Evolutionary conservation across 2,113 vertebrate species (phyloP).

Genomic region (Sterrhoptilus dennistouni): DNA sequence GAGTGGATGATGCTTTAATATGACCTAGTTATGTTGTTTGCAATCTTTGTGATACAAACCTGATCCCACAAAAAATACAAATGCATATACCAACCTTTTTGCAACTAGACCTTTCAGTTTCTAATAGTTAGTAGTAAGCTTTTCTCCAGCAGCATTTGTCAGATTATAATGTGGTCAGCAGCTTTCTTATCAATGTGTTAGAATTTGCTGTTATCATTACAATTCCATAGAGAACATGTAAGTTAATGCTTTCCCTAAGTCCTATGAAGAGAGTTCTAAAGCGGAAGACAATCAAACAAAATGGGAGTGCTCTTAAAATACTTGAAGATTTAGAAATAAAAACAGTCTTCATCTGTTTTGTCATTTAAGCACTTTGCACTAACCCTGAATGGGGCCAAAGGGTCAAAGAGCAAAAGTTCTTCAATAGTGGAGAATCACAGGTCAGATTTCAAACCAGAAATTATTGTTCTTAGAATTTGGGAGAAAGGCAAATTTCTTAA

Average conservation of each 20-base stretch:
- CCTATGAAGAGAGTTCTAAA: background rate
- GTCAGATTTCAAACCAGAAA: slow-evolving; percentile 16
- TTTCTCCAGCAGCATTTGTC: background rate
- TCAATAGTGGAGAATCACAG: background rate
- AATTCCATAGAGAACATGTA: background rate
- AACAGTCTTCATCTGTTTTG: background rate
- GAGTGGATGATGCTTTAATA: background rate
- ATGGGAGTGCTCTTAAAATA: background rate
- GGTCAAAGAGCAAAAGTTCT: background rate
- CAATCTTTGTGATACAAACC: background rate
- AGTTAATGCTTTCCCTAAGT: background rate
- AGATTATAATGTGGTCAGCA: background rate
- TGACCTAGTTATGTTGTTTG: slow-evolving; percentile 11
- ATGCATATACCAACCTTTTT: background rate
- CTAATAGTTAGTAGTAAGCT: background rate
- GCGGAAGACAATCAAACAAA: background rate
- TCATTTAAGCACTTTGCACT: background rate
- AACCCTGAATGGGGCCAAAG: background rate
- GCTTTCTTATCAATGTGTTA: background rate
- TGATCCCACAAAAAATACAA: background rate
- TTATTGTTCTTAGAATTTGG: background rate
- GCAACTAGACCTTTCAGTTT: background rate
- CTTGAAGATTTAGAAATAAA: background rate
- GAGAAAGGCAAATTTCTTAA: background rate
- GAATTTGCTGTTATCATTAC: background rate